A percentile compares a stretch with the other conserved stretches of the same genome.
Conservation (phyloP, 2,888 invertebrate genomes). For the Xestobium rufovillosum region DNA sequence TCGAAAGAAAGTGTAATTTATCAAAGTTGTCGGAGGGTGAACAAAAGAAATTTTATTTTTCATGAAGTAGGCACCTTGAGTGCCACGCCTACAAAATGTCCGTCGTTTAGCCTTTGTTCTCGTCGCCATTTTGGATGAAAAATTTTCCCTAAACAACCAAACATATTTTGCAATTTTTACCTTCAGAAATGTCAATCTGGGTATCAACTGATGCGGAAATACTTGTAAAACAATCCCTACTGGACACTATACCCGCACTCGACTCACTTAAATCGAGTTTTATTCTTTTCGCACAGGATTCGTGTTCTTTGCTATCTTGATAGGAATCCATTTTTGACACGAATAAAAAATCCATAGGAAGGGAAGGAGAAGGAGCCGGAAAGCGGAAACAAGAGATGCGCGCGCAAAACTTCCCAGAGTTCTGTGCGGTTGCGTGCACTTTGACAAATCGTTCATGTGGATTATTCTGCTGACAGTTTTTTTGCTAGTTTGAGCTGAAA, state of each 20-base stretch:
- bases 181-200: constrained; percentile 40
- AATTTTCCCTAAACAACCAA: constrained; percentile 39
- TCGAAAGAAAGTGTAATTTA: too few species aligned
- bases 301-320: constrained; percentile 42
- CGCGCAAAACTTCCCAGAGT: constrained; percentile 29
- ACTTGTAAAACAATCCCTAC: constrained; percentile 36
- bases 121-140: constrained; percentile 42
- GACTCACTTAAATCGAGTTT: constrained; percentile 38
- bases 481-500: too few species aligned
- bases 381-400: constrained; percentile 31
- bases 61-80: constrained; percentile 18
- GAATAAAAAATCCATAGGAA: constrained; percentile 39
- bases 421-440: constrained; percentile 27
- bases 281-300: constrained; percentile 41
- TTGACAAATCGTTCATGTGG: too few species aligned
- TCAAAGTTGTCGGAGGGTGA: too few species aligned
- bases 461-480: too few species aligned
- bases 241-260: constrained; percentile 39
- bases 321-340: constrained; percentile 46
- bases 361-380: too few species aligned
- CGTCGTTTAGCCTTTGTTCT: constrained; percentile 36
- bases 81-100: constrained; percentile 45
- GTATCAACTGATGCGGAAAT: constrained; percentile 35
- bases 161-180: constrained; percentile 44
- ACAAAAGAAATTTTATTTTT: too few species aligned